phyloP scores from a whole-genome alignment of 2,888 invertebrate genomes.

The Hypolimnas misippus region DNA sequence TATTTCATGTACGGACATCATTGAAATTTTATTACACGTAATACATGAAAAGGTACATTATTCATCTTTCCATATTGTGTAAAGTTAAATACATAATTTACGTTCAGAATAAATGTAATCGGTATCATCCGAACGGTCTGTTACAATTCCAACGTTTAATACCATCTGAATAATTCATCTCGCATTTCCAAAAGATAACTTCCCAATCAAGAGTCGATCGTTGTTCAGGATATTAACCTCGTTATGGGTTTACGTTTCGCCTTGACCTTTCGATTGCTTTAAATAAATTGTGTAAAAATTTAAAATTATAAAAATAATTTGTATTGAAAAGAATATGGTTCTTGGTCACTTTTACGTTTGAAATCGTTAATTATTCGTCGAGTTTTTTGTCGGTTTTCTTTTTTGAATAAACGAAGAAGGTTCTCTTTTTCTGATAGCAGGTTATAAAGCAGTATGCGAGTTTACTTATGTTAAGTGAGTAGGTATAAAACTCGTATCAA shows the following conservation, averaged over 20 bases:
- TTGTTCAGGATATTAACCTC: constrained; percentile 33
- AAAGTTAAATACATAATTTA: background rate
- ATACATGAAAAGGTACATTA: background rate
- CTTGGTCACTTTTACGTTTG: too few species aligned
- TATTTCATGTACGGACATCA: too few species aligned
- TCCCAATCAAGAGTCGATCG: constrained; percentile 37
- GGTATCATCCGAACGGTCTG: constrained; percentile 21
- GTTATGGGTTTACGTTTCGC: constrained; percentile 11
- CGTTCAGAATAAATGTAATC: constrained; percentile 31
- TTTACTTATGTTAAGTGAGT: too few species aligned
- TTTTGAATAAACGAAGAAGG: too few species aligned
- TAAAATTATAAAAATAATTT: background rate
- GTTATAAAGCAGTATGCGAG: too few species aligned
- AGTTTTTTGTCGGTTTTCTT: too few species aligned
- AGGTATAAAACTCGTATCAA: too few species aligned
- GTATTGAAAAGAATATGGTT: too few species aligned
- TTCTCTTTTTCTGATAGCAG: too few species aligned
- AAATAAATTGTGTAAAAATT: background rate
- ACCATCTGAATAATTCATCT: constrained; percentile 36
- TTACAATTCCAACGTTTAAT: constrained; percentile 35
- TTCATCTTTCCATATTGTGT: background rate
- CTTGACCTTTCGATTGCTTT: constrained; percentile 14
- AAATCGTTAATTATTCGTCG: too few species aligned
- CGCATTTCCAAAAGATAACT: constrained; percentile 38
- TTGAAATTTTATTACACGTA: too few species aligned